Evolutionary conservation across 2,888 invertebrate genomes (phyloP).

Genomic region (Bellardia pandia): DNA sequence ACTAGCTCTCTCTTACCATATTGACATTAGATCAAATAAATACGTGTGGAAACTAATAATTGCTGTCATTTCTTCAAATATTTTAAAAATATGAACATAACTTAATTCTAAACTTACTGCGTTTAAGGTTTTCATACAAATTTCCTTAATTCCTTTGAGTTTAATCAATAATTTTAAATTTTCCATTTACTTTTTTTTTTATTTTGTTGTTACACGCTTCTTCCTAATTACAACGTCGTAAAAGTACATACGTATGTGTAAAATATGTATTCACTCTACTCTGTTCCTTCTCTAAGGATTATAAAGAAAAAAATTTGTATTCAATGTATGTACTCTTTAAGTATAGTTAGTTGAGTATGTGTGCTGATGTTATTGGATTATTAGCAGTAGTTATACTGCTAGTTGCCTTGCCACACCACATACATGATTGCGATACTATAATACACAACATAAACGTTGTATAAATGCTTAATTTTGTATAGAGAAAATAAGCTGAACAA

Average conservation of each 20-base stretch:
- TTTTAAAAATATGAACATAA: no score
- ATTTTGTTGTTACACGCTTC: not conserved
- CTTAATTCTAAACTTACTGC: not conserved
- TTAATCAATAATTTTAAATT: conserved; percentile 54
- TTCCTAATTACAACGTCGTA: conserved; percentile 23
- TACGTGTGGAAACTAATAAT: no score
- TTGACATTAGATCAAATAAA: no score
- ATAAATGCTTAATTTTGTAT: not conserved
- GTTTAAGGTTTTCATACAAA: not conserved
- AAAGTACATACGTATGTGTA: not conserved
- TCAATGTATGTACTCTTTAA: conserved; percentile 8
- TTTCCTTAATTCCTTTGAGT: conserved; percentile 30
- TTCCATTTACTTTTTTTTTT: conserved; percentile 35
- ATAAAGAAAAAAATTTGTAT: conserved; percentile 20
- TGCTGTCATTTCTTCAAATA: no score
- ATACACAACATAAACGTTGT: conserved; percentile 22
- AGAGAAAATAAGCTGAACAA: not conserved
- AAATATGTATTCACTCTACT: not conserved
- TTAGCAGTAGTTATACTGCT: conserved; percentile 40
- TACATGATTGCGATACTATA: conserved; percentile 34
- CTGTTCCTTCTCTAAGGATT: not conserved
- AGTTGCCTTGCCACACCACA: conserved; percentile 40
- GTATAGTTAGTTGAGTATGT: not conserved
- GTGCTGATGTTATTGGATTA: conserved; percentile 47
- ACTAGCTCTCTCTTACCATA: no score